Evolutionary conservation across 2,888 invertebrate genomes (phyloP), one percentile per base, ranked within the genome.

Genomic region (Tuta absoluta): DNA sequence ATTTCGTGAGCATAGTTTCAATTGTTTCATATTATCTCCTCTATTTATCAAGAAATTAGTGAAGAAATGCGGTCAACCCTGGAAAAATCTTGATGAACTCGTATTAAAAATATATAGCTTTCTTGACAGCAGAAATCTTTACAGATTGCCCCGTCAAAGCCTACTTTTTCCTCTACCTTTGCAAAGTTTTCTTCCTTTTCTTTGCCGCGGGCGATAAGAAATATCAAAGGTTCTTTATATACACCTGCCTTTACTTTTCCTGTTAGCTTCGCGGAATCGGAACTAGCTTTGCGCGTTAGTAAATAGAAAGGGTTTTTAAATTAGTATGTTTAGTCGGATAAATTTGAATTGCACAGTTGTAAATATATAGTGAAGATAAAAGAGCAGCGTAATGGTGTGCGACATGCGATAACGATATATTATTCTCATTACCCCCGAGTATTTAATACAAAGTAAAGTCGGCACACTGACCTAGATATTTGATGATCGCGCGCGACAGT

Each of bases 401-500:
- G 59, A 24, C 65, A 65, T 62, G 65, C 65, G 58, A 65, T 65
- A 65, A 33, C 61, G 45, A 62, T 57, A 53, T 61, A 62, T 56
- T 45, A 56, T 28, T 21, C 49, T 63, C 53, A 63, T 60, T 65
- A 63, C 51, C 51, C 62, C 51, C 66, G 62, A 70, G 67, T 74
- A 68, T 67, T 65, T 66, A 28, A 28, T 28, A 63, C 69, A 53
- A 64, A 68, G 67, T 70, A 72, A 67, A 71, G 65, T 67, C 75
- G 82, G 75, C 85, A 84, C 72, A 81, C 71, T 88, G 80, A 84
- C 89, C 87, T 72, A 89, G 78, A 86, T 89, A 80, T 79, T 78
- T 73, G 68, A 75, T 82, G 83, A 86, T 87, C 84, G 83, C 79
- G 85, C 86, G 82, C 82, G 83, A 84, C 86, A 85, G 77, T 71